Evolutionary conservation across 2,113 vertebrate genomes (phyloP).

Genomic region (Mormoops blainvillei): DNA sequence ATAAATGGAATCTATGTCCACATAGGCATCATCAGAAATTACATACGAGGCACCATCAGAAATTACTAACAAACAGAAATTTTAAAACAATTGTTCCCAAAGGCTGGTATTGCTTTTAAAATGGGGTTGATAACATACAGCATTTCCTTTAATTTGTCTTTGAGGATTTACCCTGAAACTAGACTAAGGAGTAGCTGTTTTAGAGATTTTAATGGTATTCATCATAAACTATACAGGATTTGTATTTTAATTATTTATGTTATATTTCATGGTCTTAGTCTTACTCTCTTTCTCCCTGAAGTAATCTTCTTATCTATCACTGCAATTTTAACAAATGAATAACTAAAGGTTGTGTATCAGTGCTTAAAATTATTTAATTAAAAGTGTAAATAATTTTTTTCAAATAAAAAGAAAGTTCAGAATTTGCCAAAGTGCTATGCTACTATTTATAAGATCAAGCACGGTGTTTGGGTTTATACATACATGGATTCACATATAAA

Average conservation of each 20-base stretch:
- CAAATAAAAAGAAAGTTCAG: background rate
- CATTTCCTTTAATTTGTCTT: background rate
- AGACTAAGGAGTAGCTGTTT: background rate
- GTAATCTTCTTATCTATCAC: constrained; percentile 2
- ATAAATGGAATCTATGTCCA: background rate
- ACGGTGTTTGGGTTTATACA: background rate
- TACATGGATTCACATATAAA: background rate
- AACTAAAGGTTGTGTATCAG: background rate
- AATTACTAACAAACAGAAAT: background rate
- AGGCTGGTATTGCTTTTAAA: constrained; percentile 19
- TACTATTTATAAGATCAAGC: background rate
- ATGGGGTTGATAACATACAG: background rate
- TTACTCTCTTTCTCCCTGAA: background rate
- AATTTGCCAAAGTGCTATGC: background rate
- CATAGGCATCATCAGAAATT: background rate
- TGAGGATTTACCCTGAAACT: background rate
- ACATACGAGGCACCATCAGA: background rate
- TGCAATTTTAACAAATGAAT: constrained; percentile 21
- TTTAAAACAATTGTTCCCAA: background rate
- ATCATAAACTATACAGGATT: background rate
- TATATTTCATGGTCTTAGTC: background rate
- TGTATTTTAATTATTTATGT: constrained; percentile 3
- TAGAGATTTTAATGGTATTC: background rate
- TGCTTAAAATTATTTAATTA: background rate
- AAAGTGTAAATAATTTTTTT: background rate